phyloP scores from a whole-genome alignment of 2,888 invertebrate genomes.

The Xylocampa areola region DNA sequence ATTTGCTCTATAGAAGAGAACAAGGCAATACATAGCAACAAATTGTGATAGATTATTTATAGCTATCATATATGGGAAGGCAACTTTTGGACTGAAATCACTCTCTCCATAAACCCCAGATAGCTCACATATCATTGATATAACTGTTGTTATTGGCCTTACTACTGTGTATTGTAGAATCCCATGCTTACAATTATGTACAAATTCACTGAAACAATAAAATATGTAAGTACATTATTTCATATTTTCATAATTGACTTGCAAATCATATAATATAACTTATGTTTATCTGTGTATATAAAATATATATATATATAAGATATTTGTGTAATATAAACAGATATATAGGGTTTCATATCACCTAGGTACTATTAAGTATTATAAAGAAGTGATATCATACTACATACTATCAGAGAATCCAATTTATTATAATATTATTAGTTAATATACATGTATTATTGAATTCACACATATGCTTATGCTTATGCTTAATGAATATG shows the following conservation, averaged over 20 bases:
- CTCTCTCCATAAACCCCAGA: slow-evolving; percentile 97
- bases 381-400: too few relatives aligned
- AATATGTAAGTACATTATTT: not conserved
- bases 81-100: slow-evolving; percentile 95
- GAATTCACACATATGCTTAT: too few relatives aligned
- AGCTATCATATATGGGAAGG: slow-evolving; percentile 96
- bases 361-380: too few relatives aligned
- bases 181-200: slow-evolving; percentile 98
- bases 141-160: slow-evolving; percentile 96
- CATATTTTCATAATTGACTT: not conserved
- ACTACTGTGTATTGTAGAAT: slow-evolving; percentile 98
- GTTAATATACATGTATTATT: too few relatives aligned
- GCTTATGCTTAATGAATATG: too few relatives aligned
- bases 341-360: too few relatives aligned
- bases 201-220: slow-evolving; percentile 92
- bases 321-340: too few relatives aligned
- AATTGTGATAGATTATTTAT: slow-evolving; percentile 98
- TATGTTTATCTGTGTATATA: too few relatives aligned
- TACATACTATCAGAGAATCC: too few relatives aligned
- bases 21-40: slow-evolving; percentile 98
- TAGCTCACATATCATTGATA: slow-evolving; percentile 96
- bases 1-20: slow-evolving; percentile 97
- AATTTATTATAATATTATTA: too few relatives aligned
- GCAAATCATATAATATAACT: too few relatives aligned
- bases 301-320: too few relatives aligned